Conservation (phyloP, 1,140 invertebrate species). For the Thrips palmi region DNA sequence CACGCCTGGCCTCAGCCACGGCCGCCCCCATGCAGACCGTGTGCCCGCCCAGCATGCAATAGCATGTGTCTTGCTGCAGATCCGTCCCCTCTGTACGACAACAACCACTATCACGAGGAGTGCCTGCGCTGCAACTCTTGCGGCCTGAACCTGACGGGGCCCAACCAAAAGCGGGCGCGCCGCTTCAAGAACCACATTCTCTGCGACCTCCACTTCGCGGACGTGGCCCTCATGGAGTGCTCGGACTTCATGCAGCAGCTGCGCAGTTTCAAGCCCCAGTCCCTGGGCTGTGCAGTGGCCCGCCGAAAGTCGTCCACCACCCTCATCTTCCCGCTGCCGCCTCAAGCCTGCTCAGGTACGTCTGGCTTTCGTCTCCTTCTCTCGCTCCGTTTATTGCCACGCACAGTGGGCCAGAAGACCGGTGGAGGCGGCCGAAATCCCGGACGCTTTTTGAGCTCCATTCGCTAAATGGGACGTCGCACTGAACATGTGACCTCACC, state of each 20-base stretch:
- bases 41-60: no score
- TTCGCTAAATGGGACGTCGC: no score
- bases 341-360: slow-evolving; percentile 83
- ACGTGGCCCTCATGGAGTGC: slow-evolving; percentile 89
- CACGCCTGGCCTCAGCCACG: no score
- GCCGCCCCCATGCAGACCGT: no score
- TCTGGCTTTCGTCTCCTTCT: slow-evolving; percentile 3
- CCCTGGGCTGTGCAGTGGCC: slow-evolving; percentile 80
- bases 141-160: slow-evolving; percentile 76
- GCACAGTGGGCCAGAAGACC: no score
- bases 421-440: no score
- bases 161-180: slow-evolving; percentile 63
- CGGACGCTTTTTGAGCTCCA: no score
- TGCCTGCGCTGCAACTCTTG: slow-evolving; percentile 88
- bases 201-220: slow-evolving; percentile 78
- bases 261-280: slow-evolving; percentile 86
- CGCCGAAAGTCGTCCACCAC: slow-evolving; percentile 82
- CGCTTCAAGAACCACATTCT: slow-evolving; percentile 70
- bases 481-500: no score
- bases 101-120: slow-evolving; percentile 91
- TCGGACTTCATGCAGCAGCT: slow-evolving; percentile 93
- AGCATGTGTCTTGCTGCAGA: slow-evolving; percentile 51
- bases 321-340: slow-evolving; percentile 79
- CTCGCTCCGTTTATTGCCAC: not conserved
- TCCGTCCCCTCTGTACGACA: slow-evolving; percentile 75